phyloP scores from a whole-genome alignment of 2,113 vertebrate genomes.

The Anhinga anhinga region DNA sequence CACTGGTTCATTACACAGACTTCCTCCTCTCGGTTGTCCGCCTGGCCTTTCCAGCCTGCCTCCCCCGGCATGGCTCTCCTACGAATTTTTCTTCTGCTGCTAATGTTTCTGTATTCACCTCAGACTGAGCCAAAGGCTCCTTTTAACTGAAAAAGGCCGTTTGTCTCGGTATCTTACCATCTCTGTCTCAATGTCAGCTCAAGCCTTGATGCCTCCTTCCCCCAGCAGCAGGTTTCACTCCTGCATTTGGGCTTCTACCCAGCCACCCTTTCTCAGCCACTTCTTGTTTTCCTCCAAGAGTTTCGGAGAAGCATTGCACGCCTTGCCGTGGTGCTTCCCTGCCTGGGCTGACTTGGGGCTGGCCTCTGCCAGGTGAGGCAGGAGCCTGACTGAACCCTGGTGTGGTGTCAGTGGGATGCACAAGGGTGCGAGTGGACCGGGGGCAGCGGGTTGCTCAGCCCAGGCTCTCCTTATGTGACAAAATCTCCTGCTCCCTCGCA shows the following conservation, averaged over 20 bases:
- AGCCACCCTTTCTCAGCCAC: background rate
- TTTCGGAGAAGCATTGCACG: fast-evolving
- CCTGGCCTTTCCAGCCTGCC: background rate
- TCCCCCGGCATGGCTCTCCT: background rate
- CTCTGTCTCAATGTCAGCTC: background rate
- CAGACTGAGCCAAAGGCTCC: background rate
- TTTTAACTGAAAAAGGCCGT: background rate
- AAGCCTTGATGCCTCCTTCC: background rate
- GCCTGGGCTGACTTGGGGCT: fast-evolving
- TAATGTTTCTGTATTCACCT: background rate
- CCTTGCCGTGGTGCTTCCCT: background rate
- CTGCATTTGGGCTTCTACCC: background rate
- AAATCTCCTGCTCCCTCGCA: background rate
- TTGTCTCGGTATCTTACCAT: slow-evolving; percentile 19
- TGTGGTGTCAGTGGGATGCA: background rate
- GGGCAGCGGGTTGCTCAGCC: background rate
- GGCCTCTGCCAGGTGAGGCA: background rate
- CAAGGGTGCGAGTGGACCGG: fast-evolving
- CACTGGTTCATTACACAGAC: background rate
- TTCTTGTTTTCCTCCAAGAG: background rate
- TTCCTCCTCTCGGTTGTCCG: background rate
- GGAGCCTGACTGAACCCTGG: background rate
- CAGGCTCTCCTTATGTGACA: background rate
- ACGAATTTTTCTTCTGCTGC: slow-evolving; percentile 5
- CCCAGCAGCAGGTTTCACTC: background rate